Base-by-base conservation (phyloP, 2,113 vertebrate genomes). In the Apteryx owenii region DNA sequence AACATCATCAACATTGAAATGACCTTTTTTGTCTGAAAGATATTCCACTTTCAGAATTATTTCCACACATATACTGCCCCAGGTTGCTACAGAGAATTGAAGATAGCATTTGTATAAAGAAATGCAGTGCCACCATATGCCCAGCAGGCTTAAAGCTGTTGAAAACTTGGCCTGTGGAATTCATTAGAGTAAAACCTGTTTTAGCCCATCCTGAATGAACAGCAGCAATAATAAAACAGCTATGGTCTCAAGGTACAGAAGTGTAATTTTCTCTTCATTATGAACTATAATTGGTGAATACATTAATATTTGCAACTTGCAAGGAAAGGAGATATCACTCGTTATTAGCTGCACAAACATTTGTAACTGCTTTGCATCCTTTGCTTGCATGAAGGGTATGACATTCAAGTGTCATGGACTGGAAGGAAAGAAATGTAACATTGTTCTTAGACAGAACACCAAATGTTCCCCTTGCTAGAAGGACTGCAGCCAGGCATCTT, bases 191-290 rank as follows among this genome's bases (percentile, higher is more conserved):
- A 98, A 97, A 97, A 91, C 38, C 28, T 81, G 89, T n/a, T 96
- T 96, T 93, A 97, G 76, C 68, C 69, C 7, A 88, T 95, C 56
- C 36, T 95, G 60, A 94, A 94, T 93, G 64, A 97, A 94, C 42
- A 46, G 42, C 62, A 96, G 51, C 48, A 93, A 70, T 95, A 97
- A 96, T 95, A 98, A 95, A 94, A 77, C 86, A 94, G 56, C 64
- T 90, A 38, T 90, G 22, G 72, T 97, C 86, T 98, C 94, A 95
- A 90, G 86, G 68, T 94, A 77, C 36, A 95, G 76, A 66, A 96
- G 26, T 77, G 80, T 51, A 96, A 97, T 98, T 97, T 98, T 90
- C 66, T 95, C 53, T 96, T 97, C 21, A 7, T 97, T 96, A 91
- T 85, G 50, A 96, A 71, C 38, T 76, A 72, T 97, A 97, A 97